These are phyloP conservation scores for Edolisoma coerulescens DNA, from an alignment of 2,113 vertebrate species.

Conservation along the genomic window DNA sequence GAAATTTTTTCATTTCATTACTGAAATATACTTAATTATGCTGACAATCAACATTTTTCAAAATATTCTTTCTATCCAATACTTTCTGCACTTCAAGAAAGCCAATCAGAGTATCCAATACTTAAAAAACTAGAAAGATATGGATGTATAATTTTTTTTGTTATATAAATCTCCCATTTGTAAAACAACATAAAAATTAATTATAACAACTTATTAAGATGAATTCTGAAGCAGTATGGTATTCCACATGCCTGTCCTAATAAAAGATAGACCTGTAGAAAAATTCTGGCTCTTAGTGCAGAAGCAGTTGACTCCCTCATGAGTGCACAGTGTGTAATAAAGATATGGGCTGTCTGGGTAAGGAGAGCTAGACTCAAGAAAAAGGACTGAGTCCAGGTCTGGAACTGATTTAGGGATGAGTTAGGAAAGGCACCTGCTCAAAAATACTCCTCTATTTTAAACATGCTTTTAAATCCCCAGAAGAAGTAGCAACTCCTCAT, in stretches of 20 bases:
- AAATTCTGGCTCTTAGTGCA: background rate
- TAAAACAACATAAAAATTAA: background rate
- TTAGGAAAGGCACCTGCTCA: background rate
- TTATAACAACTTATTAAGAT: background rate
- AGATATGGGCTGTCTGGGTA: background rate
- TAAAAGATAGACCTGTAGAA: background rate
- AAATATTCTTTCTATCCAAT: background rate
- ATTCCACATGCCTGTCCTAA: background rate
- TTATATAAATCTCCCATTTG: background rate
- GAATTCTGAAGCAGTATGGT: background rate
- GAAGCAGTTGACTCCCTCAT: background rate
- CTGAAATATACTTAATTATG: background rate
- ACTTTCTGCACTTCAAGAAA: background rate
- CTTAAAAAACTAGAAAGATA: background rate
- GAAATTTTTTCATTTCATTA: background rate
- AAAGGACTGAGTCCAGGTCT: background rate
- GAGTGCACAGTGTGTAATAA: background rate
- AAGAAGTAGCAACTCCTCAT: background rate
- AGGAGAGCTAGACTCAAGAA: background rate
- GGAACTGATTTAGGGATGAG: background rate
- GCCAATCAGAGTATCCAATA: background rate
- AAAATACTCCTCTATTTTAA: background rate
- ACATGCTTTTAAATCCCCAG: background rate
- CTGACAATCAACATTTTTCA: background rate
- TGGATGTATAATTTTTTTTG: background rate